These are phyloP conservation scores for Squalus acanthias DNA, from an alignment of 2,797 vertebrate genomes.

Conservation along the genomic window DNA sequence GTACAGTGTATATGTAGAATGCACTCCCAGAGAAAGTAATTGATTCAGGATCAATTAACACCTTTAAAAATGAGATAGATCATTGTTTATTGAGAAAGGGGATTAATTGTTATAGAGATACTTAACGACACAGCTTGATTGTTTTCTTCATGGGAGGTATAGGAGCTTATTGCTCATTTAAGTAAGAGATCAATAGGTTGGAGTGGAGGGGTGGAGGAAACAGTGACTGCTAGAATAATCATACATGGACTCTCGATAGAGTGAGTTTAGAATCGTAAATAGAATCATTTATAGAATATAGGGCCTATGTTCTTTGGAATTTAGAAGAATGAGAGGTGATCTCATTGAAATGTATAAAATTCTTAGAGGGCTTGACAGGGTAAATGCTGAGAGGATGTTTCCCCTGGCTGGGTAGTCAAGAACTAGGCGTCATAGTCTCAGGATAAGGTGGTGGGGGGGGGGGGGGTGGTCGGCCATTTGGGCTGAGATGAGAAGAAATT, in stretches of 20 bases:
- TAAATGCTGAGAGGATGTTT: background rate
- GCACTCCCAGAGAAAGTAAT: background rate
- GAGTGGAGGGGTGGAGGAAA: background rate
- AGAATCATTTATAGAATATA: background rate
- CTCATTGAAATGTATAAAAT: background rate
- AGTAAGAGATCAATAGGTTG: background rate
- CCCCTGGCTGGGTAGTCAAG: background rate
- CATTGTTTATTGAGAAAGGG: background rate
- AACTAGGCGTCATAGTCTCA: background rate
- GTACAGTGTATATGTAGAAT: background rate
- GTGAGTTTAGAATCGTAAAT: background rate
- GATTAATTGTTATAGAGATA: background rate
- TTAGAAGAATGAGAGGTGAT: background rate
- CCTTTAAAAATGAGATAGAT: background rate
- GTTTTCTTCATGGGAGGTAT: background rate
- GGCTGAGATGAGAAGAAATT: background rate
- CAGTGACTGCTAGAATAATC: background rate
- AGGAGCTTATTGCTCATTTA: background rate
- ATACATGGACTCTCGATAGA: background rate
- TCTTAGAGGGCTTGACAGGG: background rate
- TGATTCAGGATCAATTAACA: background rate
- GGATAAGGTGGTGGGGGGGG: background rate
- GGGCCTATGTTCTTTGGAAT: background rate
- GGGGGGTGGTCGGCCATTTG: background rate
- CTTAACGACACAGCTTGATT: background rate